These are phyloP conservation scores for Philotrypesis tridentata DNA, from an alignment of 1,140 invertebrate species.

Conservation along the genomic window DNA sequence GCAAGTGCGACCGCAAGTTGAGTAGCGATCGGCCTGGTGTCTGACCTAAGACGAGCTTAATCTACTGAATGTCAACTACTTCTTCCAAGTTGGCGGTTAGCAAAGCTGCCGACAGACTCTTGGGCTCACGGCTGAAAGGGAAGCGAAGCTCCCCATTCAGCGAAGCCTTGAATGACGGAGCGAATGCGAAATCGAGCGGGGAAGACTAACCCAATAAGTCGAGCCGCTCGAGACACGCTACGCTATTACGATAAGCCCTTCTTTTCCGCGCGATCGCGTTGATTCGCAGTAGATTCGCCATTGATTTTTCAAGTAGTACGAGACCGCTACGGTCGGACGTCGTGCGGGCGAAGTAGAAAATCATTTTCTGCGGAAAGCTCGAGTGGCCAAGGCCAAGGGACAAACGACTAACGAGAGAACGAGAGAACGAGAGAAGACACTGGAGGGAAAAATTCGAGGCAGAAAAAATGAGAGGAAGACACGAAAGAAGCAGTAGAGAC, in stretches of 20 bases:
- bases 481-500: not conserved
- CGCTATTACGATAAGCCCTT: not conserved
- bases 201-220: not conserved
- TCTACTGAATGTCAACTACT: conserved; percentile 28
- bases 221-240: not conserved
- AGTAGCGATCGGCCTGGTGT: not conserved
- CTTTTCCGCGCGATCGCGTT: not conserved
- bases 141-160: not conserved
- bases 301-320: not conserved
- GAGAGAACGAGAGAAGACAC: not conserved
- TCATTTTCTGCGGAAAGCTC: not conserved
- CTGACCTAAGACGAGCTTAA: conserved; percentile 23
- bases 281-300: not conserved
- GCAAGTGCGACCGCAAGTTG: not conserved
- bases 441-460: not conserved
- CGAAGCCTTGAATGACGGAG: not conserved
- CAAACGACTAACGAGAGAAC: too few species aligned
- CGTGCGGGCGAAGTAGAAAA: not conserved
- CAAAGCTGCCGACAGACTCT: conserved; percentile 12
- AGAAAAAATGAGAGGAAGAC: not conserved
- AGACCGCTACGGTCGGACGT: not conserved
- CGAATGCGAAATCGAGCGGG: not conserved
- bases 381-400: not conserved
- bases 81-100: conserved; percentile 27
- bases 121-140: not conserved